Percentiles rank a stretch among this genome's conserved stretches.
Evolutionary conservation across 2,888 invertebrate species (phyloP).

Genomic region (Nephrotoma guestfalica): DNA sequence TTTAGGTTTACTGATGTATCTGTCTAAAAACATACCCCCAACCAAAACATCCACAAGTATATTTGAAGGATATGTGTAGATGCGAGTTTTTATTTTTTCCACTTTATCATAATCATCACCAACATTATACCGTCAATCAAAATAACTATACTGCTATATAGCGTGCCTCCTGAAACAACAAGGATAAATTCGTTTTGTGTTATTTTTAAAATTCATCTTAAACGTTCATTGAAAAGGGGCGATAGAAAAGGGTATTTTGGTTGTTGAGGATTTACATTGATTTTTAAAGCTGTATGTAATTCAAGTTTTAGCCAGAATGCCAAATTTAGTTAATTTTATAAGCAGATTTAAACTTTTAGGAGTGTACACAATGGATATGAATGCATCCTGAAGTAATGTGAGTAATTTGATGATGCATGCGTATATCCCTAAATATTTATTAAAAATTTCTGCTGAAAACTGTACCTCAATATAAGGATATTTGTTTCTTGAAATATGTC

Average conservation of each 20-base stretch:
- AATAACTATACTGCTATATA: background rate
- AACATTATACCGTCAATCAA: background rate
- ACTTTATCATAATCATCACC: background rate
- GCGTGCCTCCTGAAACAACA: background rate
- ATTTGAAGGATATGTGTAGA: background rate
- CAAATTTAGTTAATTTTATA: no score
- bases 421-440: no score
- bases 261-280: background rate
- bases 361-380: no score
- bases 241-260: background rate
- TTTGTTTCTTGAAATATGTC: no score
- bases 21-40: background rate
- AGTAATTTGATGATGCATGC: no score
- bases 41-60: background rate
- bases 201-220: background rate
- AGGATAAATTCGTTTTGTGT: background rate
- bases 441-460: no score
- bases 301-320: no score
- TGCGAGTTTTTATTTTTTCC: background rate
- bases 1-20: background rate
- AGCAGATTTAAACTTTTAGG: no score
- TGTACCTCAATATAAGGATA: no score
- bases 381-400: no score
- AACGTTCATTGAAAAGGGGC: background rate
- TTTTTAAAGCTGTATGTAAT: background rate